Evolutionary conservation across 2,888 invertebrate genomes (phyloP).

Genomic region (Ypsolopha scabrella): DNA sequence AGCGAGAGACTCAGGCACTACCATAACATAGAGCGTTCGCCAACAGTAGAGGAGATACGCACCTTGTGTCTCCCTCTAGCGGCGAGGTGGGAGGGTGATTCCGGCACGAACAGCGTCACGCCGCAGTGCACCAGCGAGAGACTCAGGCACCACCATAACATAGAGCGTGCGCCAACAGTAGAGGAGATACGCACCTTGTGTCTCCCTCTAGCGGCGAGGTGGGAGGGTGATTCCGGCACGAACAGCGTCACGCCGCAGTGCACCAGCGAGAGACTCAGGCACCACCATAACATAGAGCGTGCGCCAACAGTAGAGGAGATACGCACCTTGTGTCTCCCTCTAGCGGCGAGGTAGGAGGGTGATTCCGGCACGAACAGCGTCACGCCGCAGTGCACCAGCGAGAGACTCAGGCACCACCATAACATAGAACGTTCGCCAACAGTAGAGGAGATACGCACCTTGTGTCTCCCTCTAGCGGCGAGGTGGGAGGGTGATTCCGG

Average conservation of each 20-base stretch:
- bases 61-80: constrained; percentile 33
- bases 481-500: no score
- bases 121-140: no score
- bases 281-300: no score
- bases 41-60: background rate
- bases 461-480: background rate
- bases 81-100: constrained; percentile 12
- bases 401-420: background rate
- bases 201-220: constrained; percentile 29
- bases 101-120: no score
- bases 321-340: no score
- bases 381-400: no score
- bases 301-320: no score
- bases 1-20: no score
- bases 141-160: background rate
- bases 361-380: constrained; percentile 13
- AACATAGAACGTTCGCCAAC: background rate
- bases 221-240: no score
- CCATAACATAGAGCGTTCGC: no score
- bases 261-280: no score
- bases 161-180: background rate
- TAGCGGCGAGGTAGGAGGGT: constrained; percentile 27
- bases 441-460: constrained; percentile 17
- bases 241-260: no score
- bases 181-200: constrained; percentile 18